Conservation (phyloP, 2,113 vertebrate species). For the Percopsis transmontana region DNA sequence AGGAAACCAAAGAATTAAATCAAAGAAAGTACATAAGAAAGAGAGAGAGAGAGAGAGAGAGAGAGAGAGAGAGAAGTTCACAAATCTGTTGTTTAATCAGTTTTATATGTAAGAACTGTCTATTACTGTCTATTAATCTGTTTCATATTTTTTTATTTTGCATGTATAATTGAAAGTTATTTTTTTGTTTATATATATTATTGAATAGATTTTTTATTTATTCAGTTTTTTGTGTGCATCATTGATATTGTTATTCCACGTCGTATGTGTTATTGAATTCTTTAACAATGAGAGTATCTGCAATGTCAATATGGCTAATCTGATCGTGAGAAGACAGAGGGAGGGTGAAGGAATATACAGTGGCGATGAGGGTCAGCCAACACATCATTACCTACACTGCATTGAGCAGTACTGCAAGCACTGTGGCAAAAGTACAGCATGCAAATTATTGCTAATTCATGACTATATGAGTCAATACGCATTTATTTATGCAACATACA, state of each 20-base stretch:
- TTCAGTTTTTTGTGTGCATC: too few species aligned
- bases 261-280: too few species aligned
- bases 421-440: constrained; percentile 5
- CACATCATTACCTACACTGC: constrained; percentile 14
- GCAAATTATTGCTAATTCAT: constrained; percentile 28
- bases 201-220: too few species aligned
- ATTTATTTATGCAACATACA: constrained; percentile 31
- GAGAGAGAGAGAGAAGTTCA: constrained; percentile 26
- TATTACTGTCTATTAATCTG: too few species aligned
- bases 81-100: not conserved
- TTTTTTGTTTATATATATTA: too few species aligned
- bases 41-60: not conserved
- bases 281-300: too few species aligned
- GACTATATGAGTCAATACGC: constrained; percentile 4
- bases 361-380: not conserved
- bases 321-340: not conserved
- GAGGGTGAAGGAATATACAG: not conserved
- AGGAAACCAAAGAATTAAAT: not conserved
- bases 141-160: too few species aligned
- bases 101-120: too few species aligned
- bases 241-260: too few species aligned
- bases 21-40: not conserved
- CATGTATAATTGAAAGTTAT: too few species aligned
- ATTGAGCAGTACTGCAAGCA: constrained; percentile 8
- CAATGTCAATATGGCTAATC: too few species aligned